Evolutionary conservation across 2,888 invertebrate genomes (phyloP).

Genomic region (Eilema sororculum): DNA sequence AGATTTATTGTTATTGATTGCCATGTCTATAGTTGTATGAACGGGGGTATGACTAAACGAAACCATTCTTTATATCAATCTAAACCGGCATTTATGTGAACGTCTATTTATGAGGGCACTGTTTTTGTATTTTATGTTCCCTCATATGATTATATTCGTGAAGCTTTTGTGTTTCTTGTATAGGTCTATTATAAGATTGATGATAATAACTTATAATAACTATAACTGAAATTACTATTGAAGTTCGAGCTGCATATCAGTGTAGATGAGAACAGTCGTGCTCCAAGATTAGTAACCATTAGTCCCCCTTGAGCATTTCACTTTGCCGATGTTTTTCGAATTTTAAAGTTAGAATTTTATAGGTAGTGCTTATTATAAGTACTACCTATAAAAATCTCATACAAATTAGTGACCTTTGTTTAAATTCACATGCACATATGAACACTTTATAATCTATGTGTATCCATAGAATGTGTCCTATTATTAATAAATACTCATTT

Average conservation of each 20-base stretch:
- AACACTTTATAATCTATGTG: background rate
- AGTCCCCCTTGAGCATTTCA: too few species aligned
- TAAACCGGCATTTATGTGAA: slow-evolving; percentile 18
- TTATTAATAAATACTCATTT: background rate
- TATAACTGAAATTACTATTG: background rate
- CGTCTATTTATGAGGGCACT: slow-evolving; percentile 14
- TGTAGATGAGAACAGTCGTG: background rate
- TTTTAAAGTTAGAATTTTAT: too few species aligned
- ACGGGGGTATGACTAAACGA: slow-evolving; percentile 12
- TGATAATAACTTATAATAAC: background rate
- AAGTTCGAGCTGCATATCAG: background rate
- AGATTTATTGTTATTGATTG: slow-evolving; percentile 17
- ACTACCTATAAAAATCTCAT: too few species aligned
- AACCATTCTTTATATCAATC: slow-evolving; percentile 20
- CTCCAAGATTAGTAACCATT: too few species aligned
- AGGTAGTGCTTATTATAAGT: too few species aligned
- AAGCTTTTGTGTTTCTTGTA: slow-evolving; percentile 9
- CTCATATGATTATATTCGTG: slow-evolving; percentile 3
- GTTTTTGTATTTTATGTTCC: slow-evolving; percentile 17
- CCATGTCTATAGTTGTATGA: slow-evolving; percentile 12
- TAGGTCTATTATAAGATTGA: slow-evolving; percentile 15
- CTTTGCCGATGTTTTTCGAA: too few species aligned
- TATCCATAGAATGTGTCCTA: background rate
- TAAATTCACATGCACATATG: background rate
- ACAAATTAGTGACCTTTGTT: too few species aligned